phyloP scores from a whole-genome alignment of 2,113 vertebrate genomes.

The Monopterus albus region DNA sequence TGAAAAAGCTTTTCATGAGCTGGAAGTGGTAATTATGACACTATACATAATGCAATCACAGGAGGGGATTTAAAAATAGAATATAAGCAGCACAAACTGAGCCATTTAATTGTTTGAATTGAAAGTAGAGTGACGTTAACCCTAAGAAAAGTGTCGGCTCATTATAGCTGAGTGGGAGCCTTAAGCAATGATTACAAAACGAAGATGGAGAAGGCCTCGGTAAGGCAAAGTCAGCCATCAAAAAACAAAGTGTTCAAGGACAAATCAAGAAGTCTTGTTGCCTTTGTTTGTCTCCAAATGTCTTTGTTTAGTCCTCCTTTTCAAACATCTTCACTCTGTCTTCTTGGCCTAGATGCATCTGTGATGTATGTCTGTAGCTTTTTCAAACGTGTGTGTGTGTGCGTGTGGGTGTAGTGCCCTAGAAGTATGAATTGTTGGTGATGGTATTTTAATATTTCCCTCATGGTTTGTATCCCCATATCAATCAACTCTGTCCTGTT shows the following conservation, averaged over 20 bases:
- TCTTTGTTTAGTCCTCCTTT: conserved; percentile 69
- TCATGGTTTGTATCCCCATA: conserved; percentile 26
- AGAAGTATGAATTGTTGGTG: conserved; percentile 28
- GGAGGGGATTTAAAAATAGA: not conserved
- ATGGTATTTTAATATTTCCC: conserved; percentile 51
- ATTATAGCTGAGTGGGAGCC: conserved; percentile 56
- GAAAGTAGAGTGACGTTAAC: conserved; percentile 33
- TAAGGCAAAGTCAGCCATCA: conserved; percentile 37
- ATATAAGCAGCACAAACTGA: conserved; percentile 39
- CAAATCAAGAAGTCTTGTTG: conserved; percentile 46
- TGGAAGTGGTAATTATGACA: conserved; percentile 53
- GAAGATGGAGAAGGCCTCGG: conserved; percentile 17
- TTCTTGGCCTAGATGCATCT: conserved; percentile 66
- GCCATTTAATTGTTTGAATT: conserved; percentile 59
- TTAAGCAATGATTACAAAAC: conserved; percentile 48
- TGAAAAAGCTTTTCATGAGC: conserved; percentile 31
- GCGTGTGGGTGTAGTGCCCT: conserved; percentile 19
- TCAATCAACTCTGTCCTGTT: conserved; percentile 68
- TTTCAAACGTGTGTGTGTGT: conserved; percentile 16
- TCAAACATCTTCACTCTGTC: conserved; percentile 59
- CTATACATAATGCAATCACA: conserved; percentile 44
- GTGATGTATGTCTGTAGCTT: conserved; percentile 56
- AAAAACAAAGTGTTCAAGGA: conserved; percentile 69
- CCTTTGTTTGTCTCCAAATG: conserved; percentile 56
- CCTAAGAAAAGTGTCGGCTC: conserved; percentile 31